Conservation (phyloP, 2,888 invertebrate species). For the Spisula solida region DNA sequence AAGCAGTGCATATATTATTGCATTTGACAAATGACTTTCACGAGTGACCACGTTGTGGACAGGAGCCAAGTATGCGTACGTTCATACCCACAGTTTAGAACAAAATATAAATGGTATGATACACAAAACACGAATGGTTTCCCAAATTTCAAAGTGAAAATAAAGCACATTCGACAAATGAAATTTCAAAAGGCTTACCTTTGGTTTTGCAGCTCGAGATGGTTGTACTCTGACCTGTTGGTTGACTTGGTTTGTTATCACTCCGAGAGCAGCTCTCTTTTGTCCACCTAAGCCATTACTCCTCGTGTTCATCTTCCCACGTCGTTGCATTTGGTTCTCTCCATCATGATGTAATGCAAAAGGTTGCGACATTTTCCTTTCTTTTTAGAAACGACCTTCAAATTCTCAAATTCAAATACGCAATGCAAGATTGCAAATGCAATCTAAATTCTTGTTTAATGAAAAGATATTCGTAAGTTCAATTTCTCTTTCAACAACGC, state of each 20-base stretch:
- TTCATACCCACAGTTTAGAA: too few relatives aligned
- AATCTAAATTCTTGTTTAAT: neutral
- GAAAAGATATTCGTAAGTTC: neutral
- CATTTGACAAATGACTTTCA: too few relatives aligned
- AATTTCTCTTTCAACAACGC: neutral
- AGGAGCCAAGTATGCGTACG: too few relatives aligned
- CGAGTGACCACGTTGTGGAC: too few relatives aligned
- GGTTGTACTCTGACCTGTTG: slow-evolving; percentile 83
- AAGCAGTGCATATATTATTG: too few relatives aligned
- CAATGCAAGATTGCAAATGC: slow-evolving; percentile 39
- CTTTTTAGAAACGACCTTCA: slow-evolving; percentile 46
- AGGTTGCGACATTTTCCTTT: slow-evolving; percentile 73
- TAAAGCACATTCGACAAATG: too few relatives aligned
- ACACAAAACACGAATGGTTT: too few relatives aligned
- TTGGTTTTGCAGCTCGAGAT: slow-evolving; percentile 83
- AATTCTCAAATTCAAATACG: slow-evolving; percentile 16
- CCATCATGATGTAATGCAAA: slow-evolving; percentile 71
- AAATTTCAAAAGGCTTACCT: slow-evolving; percentile 59
- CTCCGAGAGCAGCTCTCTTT: slow-evolving; percentile 84
- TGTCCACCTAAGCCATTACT: slow-evolving; percentile 69
- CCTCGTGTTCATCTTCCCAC: slow-evolving; percentile 72
- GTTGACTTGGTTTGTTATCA: slow-evolving; percentile 83
- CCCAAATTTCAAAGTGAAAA: too few relatives aligned
- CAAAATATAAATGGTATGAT: too few relatives aligned
- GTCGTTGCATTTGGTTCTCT: slow-evolving; percentile 75